Conservation (phyloP, 2,888 invertebrate genomes). For the Hydraecia micacea region DNA sequence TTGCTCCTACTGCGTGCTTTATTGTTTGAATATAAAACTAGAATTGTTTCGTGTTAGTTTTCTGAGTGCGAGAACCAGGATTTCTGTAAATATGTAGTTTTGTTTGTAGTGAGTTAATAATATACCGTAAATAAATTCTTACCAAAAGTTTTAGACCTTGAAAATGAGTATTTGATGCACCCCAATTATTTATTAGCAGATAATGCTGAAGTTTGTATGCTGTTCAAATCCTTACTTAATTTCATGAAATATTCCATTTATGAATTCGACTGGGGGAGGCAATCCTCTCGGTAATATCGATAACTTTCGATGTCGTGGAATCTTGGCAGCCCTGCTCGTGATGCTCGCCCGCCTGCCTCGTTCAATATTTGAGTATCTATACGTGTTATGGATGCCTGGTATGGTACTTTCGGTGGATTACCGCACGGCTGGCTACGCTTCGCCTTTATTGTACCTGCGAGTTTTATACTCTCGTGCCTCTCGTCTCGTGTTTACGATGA, state of each 20-base stretch:
- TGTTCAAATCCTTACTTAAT: slow-evolving; percentile 28
- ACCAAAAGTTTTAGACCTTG: background rate
- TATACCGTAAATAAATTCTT: background rate
- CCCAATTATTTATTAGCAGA: slow-evolving; percentile 13
- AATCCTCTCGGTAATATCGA: slow-evolving; percentile 42
- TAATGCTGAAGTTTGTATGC: slow-evolving; percentile 31
- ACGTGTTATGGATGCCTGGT: slow-evolving; percentile 81
- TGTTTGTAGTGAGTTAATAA: slow-evolving; percentile 1
- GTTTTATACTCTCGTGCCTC: slow-evolving; percentile 55
- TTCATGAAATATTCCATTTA: slow-evolving; percentile 46
- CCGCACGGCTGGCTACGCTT: slow-evolving; percentile 73
- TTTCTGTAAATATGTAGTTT: background rate
- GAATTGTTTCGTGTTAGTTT: slow-evolving; percentile 19
- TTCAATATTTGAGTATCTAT: slow-evolving; percentile 79
- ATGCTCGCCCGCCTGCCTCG: slow-evolving; percentile 80
- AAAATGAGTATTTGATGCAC: background rate
- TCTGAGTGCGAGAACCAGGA: too few relatives aligned
- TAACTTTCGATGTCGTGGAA: slow-evolving; percentile 49
- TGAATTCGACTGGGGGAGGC: slow-evolving; percentile 16
- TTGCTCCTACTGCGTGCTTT: slow-evolving; percentile 26
- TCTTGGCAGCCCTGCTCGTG: slow-evolving; percentile 68
- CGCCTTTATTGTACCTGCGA: slow-evolving; percentile 64
- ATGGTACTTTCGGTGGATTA: slow-evolving; percentile 80
- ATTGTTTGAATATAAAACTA: slow-evolving; percentile 34
- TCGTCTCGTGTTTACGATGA: slow-evolving; percentile 55